Base-by-base conservation (phyloP, 2,797 vertebrate species). In the Tenualosa ilisha region DNA sequence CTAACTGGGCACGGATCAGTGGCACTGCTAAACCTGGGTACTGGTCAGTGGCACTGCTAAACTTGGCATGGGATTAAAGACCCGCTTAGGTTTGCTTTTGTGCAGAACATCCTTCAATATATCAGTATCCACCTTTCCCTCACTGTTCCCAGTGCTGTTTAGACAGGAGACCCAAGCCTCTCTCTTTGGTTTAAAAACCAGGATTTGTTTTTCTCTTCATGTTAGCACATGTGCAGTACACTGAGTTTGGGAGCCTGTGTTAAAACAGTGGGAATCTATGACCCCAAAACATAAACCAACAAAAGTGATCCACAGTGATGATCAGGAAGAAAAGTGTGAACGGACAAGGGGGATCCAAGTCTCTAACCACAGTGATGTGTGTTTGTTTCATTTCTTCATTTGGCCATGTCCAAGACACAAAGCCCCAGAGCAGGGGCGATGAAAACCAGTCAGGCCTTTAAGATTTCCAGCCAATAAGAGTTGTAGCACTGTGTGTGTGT, bases 331-430 rank as follows among this genome's bases (percentile, higher is more conserved):
- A 63, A 75, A 43, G 13, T 2, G 13, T 13, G 51, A 82, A 46
- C 61, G 75, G 37, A n/a, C 63, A 46, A 84, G 46, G 84, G 22
- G 84, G 72, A 89, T 87, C 72, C 13, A 81, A 88, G 81, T 84
- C 6, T 11, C 31, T 63, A 87, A 87, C 87, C 90, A 90, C 88
- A 88, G 88, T 89, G 89, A 89, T 86, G 15, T 53, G 24, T 68
- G 54, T 46, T 40, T 61, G 2, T 84, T 83, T 87, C 53, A 56
- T 43, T 86, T 89, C 86, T 86, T 63, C 82, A 22, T 82, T 51
- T 26, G 43, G 22, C 59, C 17, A 11, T 82, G 53, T 84, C 26
- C 22, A 22, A 15, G 68, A 46, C 68, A 81, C 56, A 84, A 51
- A 83, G 81, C 54, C 59, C 40, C 49, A 8, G 59, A 40, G 46